These are phyloP conservation scores for Phyllotis vaccarum DNA, from an alignment of 2,797 vertebrate species.

Conservation along the genomic window DNA sequence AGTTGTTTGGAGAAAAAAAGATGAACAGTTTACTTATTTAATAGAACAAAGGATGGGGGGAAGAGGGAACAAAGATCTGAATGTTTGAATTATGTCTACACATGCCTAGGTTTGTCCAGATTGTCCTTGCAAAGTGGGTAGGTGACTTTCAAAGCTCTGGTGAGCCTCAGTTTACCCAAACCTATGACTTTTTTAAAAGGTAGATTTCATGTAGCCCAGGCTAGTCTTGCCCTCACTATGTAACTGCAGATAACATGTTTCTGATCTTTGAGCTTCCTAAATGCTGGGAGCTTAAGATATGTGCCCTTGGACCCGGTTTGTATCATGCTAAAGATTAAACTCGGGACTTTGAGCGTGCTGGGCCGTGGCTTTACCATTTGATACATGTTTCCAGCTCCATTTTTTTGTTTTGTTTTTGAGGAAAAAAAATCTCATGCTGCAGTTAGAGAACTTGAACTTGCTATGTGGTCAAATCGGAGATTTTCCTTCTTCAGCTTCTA, in stretches of 20 bases:
- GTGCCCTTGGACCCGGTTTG: not conserved
- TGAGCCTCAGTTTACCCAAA: not conserved
- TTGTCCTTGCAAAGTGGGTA: conserved; percentile 2
- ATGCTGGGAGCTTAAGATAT: not conserved
- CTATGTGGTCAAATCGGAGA: not conserved
- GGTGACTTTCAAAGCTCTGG: conserved; percentile 17
- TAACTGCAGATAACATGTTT: not conserved
- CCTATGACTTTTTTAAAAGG: not conserved
- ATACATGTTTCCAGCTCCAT: not conserved
- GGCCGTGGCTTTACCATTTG: not conserved
- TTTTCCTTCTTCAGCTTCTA: not conserved
- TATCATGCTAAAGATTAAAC: not conserved
- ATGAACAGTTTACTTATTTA: not conserved
- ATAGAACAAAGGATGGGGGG: not conserved
- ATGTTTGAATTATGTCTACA: conserved; percentile 4
- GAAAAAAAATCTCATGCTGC: not conserved
- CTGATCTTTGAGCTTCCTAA: not conserved
- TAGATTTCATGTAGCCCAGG: not conserved
- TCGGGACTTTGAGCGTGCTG: not conserved
- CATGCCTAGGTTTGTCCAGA: not conserved
- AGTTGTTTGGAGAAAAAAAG: not conserved
- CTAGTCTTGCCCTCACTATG: not conserved
- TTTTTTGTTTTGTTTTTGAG: not conserved
- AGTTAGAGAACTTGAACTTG: not conserved
- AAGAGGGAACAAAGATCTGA: not conserved